Evolutionary conservation across 2,888 invertebrate species (phyloP).

Genomic region (Hypomecis punctinalis): DNA sequence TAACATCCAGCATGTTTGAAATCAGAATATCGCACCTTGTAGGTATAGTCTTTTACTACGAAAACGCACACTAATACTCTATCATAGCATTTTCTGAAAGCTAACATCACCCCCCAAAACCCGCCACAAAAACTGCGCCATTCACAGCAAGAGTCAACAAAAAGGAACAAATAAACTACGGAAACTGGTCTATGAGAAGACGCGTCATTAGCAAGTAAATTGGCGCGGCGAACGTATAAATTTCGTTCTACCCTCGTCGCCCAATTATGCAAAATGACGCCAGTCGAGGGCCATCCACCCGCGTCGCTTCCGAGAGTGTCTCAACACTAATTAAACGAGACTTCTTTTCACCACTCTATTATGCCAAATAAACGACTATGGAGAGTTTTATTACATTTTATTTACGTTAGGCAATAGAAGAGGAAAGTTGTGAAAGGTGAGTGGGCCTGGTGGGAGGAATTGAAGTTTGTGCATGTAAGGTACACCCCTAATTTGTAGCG

Average conservation of each 20-base stretch:
- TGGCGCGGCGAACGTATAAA: slow-evolving; percentile 82
- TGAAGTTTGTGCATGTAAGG: too few relatives aligned
- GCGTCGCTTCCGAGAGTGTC: slow-evolving; percentile 78
- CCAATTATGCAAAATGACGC: slow-evolving; percentile 85
- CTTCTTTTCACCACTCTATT: slow-evolving; percentile 83
- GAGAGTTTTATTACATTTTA: slow-evolving; percentile 53
- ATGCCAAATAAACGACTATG: slow-evolving; percentile 79
- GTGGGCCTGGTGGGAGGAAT: neutral
- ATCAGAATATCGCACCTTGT: too few relatives aligned
- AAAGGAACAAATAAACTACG: slow-evolving; percentile 53
- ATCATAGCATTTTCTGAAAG: neutral
- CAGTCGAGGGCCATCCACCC: slow-evolving; percentile 80
- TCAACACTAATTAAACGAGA: slow-evolving; percentile 83
- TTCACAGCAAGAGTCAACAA: slow-evolving; percentile 52
- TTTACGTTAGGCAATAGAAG: slow-evolving; percentile 12
- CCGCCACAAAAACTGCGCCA: slow-evolving; percentile 36
- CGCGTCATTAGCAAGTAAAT: slow-evolving; percentile 84
- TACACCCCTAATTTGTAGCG: too few relatives aligned
- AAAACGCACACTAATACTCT: neutral
- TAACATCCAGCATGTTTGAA: too few relatives aligned
- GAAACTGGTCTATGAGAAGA: slow-evolving; percentile 63
- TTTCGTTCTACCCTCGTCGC: slow-evolving; percentile 80
- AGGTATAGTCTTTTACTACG: neutral
- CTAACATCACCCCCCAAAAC: slow-evolving; percentile 31
- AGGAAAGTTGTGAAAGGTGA: neutral